A percentile compares a stretch with the other conserved stretches of the same genome.
phyloP scores from a whole-genome alignment of 2,797 vertebrate species.

The Coluber constrictor region DNA sequence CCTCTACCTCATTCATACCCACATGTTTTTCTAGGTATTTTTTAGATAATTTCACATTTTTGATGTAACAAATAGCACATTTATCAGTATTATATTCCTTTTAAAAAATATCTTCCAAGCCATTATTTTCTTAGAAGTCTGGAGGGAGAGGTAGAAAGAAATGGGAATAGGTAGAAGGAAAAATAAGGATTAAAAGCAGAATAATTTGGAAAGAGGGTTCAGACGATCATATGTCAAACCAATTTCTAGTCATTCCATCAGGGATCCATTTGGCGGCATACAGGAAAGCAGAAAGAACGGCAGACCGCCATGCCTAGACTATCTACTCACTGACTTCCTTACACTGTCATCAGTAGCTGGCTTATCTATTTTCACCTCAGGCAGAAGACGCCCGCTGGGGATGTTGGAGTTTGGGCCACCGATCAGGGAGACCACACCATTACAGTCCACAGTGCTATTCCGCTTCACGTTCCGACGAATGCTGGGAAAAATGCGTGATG shows the following conservation, averaged over 20 bases:
- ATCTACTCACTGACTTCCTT: conserved; percentile 82
- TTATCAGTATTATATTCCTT: background rate
- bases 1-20: background rate
- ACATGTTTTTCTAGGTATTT: background rate
- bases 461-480: conserved; percentile 86
- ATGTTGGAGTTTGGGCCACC: conserved; percentile 83
- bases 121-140: conserved; percentile 52
- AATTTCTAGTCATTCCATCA: conserved; percentile 50
- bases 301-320: conserved; percentile 66
- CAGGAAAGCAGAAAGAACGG: conserved; percentile 43
- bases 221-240: conserved; percentile 24
- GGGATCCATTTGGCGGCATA: conserved; percentile 42
- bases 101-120: conserved; percentile 59
- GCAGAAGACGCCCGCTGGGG: conserved; percentile 94
- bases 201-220: conserved; percentile 2
- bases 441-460: conserved; percentile 98
- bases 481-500: conserved; percentile 89
- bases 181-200: conserved; percentile 25
- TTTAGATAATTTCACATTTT: background rate
- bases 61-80: background rate
- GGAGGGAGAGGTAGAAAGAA: conserved; percentile 60
- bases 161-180: conserved; percentile 25
- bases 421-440: conserved; percentile 97
- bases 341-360: conserved; percentile 87
- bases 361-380: conserved; percentile 99